These are phyloP conservation scores for Hydrophis major DNA, from an alignment of 2,797 vertebrate species.

Conservation along the genomic window DNA sequence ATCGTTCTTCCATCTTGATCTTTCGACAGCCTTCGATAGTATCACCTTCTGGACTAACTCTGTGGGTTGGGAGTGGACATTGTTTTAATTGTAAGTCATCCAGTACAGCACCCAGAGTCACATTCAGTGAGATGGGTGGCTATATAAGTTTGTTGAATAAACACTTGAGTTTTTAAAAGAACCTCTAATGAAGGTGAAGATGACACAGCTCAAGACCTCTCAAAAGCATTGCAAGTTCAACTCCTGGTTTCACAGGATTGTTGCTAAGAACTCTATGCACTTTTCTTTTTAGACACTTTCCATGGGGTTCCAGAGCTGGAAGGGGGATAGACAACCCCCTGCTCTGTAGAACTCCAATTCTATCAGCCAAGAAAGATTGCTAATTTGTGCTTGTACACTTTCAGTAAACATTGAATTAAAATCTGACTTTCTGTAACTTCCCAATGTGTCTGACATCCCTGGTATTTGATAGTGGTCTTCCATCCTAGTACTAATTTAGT, in stretches of 20 bases:
- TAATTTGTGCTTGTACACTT: neutral
- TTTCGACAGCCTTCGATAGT: neutral
- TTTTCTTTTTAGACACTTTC: neutral
- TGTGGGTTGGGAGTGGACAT: neutral
- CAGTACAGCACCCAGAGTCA: neutral
- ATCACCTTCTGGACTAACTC: neutral
- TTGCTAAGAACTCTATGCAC: neutral
- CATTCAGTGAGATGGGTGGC: neutral
- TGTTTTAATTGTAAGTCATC: neutral
- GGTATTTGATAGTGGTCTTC: neutral
- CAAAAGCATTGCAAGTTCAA: neutral
- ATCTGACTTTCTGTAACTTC: neutral
- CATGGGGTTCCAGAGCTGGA: neutral
- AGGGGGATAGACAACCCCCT: neutral
- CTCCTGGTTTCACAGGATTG: neutral
- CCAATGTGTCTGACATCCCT: neutral
- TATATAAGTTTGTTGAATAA: neutral
- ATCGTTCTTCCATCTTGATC: neutral
- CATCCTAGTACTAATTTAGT: neutral
- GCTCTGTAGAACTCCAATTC: neutral
- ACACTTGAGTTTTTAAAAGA: neutral
- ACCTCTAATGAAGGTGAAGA: neutral
- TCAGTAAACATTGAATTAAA: neutral
- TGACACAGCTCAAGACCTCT: neutral
- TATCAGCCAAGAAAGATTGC: neutral